A percentile compares a stretch with the other conserved stretches of the same genome.
phyloP scores from a whole-genome alignment of 1,140 invertebrate genomes.

The Hyles vespertilio region DNA sequence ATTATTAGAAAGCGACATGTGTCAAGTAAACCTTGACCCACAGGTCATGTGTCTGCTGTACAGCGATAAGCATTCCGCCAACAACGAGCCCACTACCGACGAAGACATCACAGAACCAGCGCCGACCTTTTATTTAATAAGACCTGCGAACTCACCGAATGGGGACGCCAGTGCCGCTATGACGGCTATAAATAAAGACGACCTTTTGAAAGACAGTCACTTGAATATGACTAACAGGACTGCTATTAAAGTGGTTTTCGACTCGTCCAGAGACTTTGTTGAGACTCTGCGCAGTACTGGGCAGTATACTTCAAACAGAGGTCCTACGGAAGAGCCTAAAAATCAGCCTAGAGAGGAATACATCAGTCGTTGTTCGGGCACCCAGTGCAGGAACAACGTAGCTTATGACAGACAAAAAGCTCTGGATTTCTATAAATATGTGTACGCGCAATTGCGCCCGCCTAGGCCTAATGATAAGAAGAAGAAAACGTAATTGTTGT shows the following conservation, averaged over 20 bases:
- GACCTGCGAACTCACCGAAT: conserved; percentile 49
- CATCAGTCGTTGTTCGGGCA: conserved; percentile 43
- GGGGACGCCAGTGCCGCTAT: conserved; percentile 52
- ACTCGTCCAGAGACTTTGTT: conserved; percentile 62
- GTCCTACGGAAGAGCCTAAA: conserved; percentile 31
- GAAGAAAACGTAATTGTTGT: conserved; percentile 36
- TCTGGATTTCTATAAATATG: conserved; percentile 71
- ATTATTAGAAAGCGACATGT: conserved; percentile 62
- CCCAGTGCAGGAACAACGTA: conserved; percentile 47
- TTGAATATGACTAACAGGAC: conserved; percentile 66
- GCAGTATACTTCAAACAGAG: conserved; percentile 25
- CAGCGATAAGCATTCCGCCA: conserved; percentile 52
- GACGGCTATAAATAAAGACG: conserved; percentile 60
- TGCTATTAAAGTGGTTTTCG: conserved; percentile 60
- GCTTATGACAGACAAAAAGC: conserved; percentile 65
- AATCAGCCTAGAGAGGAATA: conserved; percentile 40
- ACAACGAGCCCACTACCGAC: conserved; percentile 44
- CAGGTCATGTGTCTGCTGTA: conserved; percentile 68
- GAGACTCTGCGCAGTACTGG: conserved; percentile 58
- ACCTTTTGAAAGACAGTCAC: conserved; percentile 54
- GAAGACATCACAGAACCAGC: conserved; percentile 60
- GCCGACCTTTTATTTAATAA: conserved; percentile 67
- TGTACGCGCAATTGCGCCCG: conserved; percentile 59
- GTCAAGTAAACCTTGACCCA: conserved; percentile 57
- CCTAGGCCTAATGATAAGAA: conserved; percentile 43